Evolutionary conservation across 2,113 vertebrate genomes (phyloP), one percentile per base, ranked within the genome.

Genomic region (Eleginops maclovinus): DNA sequence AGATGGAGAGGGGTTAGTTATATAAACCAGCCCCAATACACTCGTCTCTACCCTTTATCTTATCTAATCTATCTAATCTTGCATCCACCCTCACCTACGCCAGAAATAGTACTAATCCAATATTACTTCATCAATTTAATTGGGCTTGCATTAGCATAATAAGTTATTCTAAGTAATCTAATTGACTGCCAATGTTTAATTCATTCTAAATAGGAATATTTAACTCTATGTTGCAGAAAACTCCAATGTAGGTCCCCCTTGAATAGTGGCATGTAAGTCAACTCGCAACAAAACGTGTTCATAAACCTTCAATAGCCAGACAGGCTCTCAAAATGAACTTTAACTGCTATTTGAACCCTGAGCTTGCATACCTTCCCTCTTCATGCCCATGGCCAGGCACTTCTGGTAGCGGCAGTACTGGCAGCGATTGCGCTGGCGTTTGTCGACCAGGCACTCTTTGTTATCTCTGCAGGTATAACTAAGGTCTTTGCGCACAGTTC

Each of bases 361-460:
- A 14, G 73, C 41, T 82, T 71, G 58, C 86, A 75, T 91, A 99
- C 97, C 98, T 95, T 99, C 98, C 76, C 97, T 94, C 94, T 97
- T 99, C 98, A 99, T 99, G 81, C 97, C 98, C 94, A 96, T 97
- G 2, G 95, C 96, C 74, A 99, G 96, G 95, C 98, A 99, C 96
- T 99, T 99, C 95, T 99, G 97, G 87, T 99, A 99, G 92, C 98
- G 97, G 90, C 98, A 99, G 94, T 98, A 98, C 88, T 99, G 97
- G 93, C 98, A 99, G 83, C 98, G 97, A 83, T 99, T 99, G 67
- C 97, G 96, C 75, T 99, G 98, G 31, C 97, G 96, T 93, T 99
- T 99, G 94, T 99, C 97, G 0, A 99, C 97, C 76, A 97, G 94
- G 78, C 98, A 99, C 79, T 97, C 97, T 88, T 99, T 99, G 86